Conservation (phyloP, 2,888 invertebrate species). For the Horisme vitalbata region DNA sequence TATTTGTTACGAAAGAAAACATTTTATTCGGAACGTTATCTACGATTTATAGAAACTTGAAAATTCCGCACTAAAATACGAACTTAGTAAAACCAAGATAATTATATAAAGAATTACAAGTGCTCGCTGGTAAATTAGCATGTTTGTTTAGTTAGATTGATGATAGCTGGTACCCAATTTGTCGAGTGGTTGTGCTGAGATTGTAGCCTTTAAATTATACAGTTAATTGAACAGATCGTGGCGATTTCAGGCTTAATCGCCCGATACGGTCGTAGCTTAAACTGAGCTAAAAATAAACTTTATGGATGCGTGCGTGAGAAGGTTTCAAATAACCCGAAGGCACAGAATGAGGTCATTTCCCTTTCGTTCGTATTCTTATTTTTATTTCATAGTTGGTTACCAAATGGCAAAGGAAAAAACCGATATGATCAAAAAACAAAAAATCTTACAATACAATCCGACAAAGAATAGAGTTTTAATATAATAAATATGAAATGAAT, state of each 20-base stretch:
- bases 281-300: conserved; percentile 71
- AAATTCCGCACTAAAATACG: conserved; percentile 5
- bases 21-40: conserved; percentile 24
- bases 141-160: conserved; percentile 52
- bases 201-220: conserved; percentile 43
- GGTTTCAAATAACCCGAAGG: conserved; percentile 61
- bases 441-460: no score
- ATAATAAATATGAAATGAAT: no score
- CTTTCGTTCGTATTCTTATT: conserved; percentile 66
- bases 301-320: conserved; percentile 72
- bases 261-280: conserved; percentile 62
- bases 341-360: conserved; percentile 73
- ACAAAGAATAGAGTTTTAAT: no score
- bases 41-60: conserved; percentile 19
- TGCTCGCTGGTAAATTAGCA: conserved; percentile 38
- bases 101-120: conserved; percentile 35
- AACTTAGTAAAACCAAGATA: conserved; percentile 4
- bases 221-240: conserved; percentile 60
- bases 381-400: conserved; percentile 67
- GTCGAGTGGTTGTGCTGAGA: conserved; percentile 43
- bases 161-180: conserved; percentile 52
- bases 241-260: conserved; percentile 63
- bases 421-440: no score
- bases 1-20: conserved; percentile 28
- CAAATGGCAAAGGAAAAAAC: no score